phyloP scores from a whole-genome alignment of 1,140 invertebrate species.

The Spodoptera litura region DNA sequence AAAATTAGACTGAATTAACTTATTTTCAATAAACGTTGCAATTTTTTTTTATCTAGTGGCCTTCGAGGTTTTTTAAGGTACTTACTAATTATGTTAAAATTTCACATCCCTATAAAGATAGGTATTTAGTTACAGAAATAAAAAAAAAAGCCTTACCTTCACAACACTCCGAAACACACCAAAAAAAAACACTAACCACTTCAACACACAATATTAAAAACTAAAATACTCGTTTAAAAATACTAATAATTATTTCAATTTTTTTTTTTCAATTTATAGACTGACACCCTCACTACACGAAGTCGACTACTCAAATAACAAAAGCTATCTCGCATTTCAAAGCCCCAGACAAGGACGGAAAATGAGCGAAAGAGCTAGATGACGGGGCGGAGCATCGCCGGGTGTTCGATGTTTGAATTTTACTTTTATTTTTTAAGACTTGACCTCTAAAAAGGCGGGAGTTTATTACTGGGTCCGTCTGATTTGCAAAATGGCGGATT shows the following conservation, averaged over 20 bases:
- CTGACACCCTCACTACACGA: slow-evolving; percentile 69
- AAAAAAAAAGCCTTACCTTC: slow-evolving; percentile 1
- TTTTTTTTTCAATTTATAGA: slow-evolving; percentile 32
- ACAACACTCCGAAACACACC: slow-evolving; percentile 6
- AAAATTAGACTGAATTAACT: no score
- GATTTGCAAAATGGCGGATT: slow-evolving; percentile 43
- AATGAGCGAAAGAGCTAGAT: slow-evolving; percentile 59
- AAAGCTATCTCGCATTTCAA: slow-evolving; percentile 70
- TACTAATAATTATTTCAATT: slow-evolving; percentile 1
- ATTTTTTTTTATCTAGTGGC: no score
- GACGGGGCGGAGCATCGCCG: slow-evolving; percentile 66
- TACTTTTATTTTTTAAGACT: slow-evolving; percentile 59
- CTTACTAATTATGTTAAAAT: no score
- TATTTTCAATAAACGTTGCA: no score
- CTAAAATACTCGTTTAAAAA: slow-evolving; percentile 7
- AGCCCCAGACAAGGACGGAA: slow-evolving; percentile 55
- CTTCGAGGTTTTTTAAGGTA: no score
- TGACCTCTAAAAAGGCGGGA: slow-evolving; percentile 49
- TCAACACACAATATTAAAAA: slow-evolving; percentile 12
- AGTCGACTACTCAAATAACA: slow-evolving; percentile 77
- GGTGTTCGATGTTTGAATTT: slow-evolving; percentile 59
- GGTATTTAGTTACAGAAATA: no score
- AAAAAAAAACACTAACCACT: background rate
- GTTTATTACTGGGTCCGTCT: slow-evolving; percentile 38
- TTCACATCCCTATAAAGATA: no score